A percentile compares a stretch with the other conserved stretches of the same genome.
These are phyloP conservation scores for Condylostylus longicornis DNA, from an alignment of 1,140 invertebrate genomes.

Conservation along the genomic window DNA sequence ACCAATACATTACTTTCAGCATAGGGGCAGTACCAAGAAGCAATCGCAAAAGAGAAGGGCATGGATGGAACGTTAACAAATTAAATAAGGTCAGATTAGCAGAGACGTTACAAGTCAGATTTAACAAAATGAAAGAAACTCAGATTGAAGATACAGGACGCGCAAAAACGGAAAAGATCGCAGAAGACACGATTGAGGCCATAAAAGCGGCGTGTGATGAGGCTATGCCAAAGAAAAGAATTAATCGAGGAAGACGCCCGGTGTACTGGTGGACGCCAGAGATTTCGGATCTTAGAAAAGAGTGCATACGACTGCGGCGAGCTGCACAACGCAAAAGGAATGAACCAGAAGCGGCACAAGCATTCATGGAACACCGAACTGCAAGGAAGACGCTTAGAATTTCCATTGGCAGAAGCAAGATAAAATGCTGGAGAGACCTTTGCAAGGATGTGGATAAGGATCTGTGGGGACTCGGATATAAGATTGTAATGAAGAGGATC, in stretches of 20 bases:
- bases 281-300: too few species aligned
- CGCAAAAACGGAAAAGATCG: background rate
- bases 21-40: background rate
- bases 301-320: too few species aligned
- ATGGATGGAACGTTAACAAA: too few species aligned
- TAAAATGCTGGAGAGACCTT: slow-evolving; percentile 8
- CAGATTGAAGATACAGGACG: background rate
- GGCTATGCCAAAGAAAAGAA: too few species aligned
- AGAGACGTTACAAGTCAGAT: background rate
- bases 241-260: too few species aligned
- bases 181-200: slow-evolving; percentile 1
- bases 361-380: too few species aligned
- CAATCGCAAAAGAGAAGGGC: background rate
- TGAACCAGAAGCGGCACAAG: too few species aligned
- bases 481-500: slow-evolving; percentile 7
- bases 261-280: too few species aligned
- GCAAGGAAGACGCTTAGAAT: slow-evolving; percentile 6
- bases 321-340: too few species aligned
- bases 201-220: too few species aligned
- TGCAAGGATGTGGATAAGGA: slow-evolving; percentile 9
- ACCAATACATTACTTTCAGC: slow-evolving; percentile 2
- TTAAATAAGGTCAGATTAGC: background rate
- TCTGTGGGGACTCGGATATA: slow-evolving; percentile 13
- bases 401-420: slow-evolving; percentile 7
- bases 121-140: too few species aligned